These are phyloP conservation scores for Phocides pigmalion DNA, from an alignment of 1,140 invertebrate genomes.

Conservation along the genomic window DNA sequence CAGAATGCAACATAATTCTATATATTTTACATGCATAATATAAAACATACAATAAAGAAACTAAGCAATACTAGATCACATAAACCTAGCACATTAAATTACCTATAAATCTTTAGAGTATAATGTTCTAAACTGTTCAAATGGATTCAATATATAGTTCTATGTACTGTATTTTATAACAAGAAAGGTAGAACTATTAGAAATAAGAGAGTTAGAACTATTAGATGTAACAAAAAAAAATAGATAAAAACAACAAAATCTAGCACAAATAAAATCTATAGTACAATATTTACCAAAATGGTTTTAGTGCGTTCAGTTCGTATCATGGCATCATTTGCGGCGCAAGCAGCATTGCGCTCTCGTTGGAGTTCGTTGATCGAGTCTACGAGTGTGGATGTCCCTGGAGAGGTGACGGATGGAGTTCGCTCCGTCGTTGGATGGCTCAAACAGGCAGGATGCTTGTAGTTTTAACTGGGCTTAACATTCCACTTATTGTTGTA, in stretches of 20 bases:
- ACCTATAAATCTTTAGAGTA: no score
- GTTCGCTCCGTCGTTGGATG: conserved; percentile 89
- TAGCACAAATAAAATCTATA: background rate
- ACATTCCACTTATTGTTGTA: conserved; percentile 6
- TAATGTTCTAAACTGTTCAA: no score
- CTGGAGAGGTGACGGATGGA: conserved; percentile 87
- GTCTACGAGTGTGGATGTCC: conserved; percentile 86
- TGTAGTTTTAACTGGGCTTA: conserved; percentile 16
- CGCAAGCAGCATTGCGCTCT: conserved; percentile 86
- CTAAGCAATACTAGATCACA: no score
- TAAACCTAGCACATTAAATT: no score
- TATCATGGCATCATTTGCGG: conserved; percentile 86
- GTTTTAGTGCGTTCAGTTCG: conserved; percentile 62
- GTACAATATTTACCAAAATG: conserved; percentile 40
- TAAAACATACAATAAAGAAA: no score
- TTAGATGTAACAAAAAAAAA: background rate
- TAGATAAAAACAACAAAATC: background rate
- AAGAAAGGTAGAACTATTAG: no score
- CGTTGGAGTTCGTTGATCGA: conserved; percentile 88
- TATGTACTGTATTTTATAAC: no score
- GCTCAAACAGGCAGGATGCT: conserved; percentile 88
- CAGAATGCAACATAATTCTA: no score
- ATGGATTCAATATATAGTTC: no score
- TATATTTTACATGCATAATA: no score
- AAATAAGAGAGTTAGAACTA: no score